phyloP scores from a whole-genome alignment of 2,113 vertebrate genomes.

The Actenoides lindsayi region DNA sequence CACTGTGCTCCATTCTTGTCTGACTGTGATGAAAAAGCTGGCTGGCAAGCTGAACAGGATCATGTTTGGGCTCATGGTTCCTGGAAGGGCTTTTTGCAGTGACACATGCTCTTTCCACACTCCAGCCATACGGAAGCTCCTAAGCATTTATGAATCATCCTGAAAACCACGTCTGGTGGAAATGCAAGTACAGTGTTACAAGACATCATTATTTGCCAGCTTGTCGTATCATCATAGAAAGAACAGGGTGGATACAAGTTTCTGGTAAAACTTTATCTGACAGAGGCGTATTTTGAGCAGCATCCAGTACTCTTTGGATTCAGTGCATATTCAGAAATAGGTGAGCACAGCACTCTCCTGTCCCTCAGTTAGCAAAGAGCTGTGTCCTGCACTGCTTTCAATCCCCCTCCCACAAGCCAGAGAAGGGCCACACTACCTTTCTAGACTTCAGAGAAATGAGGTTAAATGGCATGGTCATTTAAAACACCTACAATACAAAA shows the following conservation, averaged over 20 bases:
- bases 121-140: not conserved
- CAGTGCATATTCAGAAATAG: not conserved
- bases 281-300: not conserved
- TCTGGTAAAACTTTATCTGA: not conserved
- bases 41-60: fast-evolving
- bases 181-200: not conserved
- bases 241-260: not conserved
- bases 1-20: not conserved
- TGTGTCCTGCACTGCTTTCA: not conserved
- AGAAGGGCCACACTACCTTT: not conserved
- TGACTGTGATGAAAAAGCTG: not conserved
- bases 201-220: not conserved
- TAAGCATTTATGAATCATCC: not conserved
- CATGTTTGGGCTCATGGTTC: not conserved
- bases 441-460: not conserved
- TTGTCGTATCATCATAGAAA: not conserved
- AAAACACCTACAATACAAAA: not conserved
- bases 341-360: not conserved
- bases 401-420: not conserved
- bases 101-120: not conserved
- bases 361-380: not conserved
- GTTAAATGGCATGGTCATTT: not conserved
- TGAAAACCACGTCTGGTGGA: not conserved
- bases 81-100: not conserved
- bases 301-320: not conserved